Percentiles rank a stretch among this genome's conserved stretches.
These are phyloP conservation scores for Drosophila simulans DNA, from an alignment of 1,140 invertebrate genomes.

Conservation along the genomic window DNA sequence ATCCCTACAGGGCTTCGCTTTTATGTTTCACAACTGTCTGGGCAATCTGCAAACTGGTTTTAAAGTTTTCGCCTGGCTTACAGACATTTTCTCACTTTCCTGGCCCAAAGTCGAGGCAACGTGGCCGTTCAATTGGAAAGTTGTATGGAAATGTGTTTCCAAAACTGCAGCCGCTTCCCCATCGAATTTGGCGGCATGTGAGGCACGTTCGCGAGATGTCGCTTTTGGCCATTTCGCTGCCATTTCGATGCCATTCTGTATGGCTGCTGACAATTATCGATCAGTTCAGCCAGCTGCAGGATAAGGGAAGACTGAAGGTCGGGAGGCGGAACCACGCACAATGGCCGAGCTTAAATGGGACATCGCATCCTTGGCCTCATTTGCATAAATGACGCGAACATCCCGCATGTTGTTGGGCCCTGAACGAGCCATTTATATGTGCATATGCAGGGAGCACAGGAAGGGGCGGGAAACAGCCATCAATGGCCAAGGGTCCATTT, in stretches of 20 bases:
- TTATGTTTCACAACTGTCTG: not conserved
- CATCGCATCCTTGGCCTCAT: conserved; percentile 77
- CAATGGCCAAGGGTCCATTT: conserved; percentile 35
- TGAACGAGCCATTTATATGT: conserved; percentile 54
- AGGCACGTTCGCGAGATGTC: conserved; percentile 62
- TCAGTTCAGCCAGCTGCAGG: conserved; percentile 43
- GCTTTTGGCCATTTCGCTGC: conserved; percentile 63
- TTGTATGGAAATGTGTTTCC: conserved; percentile 43
- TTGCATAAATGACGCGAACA: conserved; percentile 75
- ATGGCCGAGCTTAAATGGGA: conserved; percentile 68
- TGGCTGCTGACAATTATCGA: conserved; percentile 73
- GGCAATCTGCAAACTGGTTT: not conserved
- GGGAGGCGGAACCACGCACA: conserved; percentile 57
- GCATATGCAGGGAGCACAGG: conserved; percentile 25
- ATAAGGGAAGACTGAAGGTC: not conserved
- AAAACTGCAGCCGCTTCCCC: conserved; percentile 8
- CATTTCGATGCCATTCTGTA: conserved; percentile 61
- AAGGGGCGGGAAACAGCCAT: conserved; percentile 19
- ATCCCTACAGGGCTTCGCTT: not conserved
- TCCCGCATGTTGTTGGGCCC: conserved; percentile 50
- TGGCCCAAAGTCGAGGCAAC: conserved; percentile 10
- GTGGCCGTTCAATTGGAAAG: conserved; percentile 42
- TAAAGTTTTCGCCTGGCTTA: conserved; percentile 13
- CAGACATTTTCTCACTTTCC: conserved; percentile 25
- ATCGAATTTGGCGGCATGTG: conserved; percentile 33